These are phyloP conservation scores for Paedocypris micromegethes DNA, from an alignment of 2,797 vertebrate species.

Conservation along the genomic window DNA sequence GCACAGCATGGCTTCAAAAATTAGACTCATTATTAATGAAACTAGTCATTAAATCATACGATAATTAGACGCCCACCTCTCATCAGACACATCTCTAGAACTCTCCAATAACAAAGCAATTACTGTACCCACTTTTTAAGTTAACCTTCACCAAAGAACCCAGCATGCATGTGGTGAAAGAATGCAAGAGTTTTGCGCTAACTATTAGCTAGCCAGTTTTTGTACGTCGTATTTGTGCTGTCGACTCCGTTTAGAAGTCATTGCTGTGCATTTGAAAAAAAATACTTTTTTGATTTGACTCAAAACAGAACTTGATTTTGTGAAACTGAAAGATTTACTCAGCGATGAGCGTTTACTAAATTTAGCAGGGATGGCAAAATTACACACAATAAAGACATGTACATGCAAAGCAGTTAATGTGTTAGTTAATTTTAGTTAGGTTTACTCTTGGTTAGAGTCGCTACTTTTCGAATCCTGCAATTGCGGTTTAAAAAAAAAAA, in stretches of 20 bases:
- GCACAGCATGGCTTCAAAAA: slow-evolving; percentile 45
- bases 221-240: not conserved
- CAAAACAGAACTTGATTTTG: too few relatives aligned
- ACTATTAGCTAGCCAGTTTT: slow-evolving; percentile 28
- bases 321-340: not conserved
- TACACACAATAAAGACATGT: too few relatives aligned
- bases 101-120: slow-evolving; percentile 46
- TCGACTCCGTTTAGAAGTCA: slow-evolving; percentile 1
- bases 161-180: slow-evolving; percentile 20
- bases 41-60: slow-evolving; percentile 48
- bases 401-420: too few relatives aligned
- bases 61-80: slow-evolving; percentile 48
- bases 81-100: slow-evolving; percentile 39
- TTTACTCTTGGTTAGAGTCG: too few relatives aligned
- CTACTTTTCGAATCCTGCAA: too few relatives aligned
- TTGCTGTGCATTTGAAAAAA: not conserved
- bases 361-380: too few relatives aligned
- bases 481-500: too few relatives aligned
- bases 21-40: slow-evolving; percentile 49
- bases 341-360: too few relatives aligned
- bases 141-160: slow-evolving; percentile 41
- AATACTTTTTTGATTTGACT: too few relatives aligned
- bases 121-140: slow-evolving; percentile 41
- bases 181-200: slow-evolving; percentile 24
- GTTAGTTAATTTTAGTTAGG: too few relatives aligned